phyloP scores from a whole-genome alignment of 2,113 vertebrate genomes.

The Bucco capensis region DNA sequence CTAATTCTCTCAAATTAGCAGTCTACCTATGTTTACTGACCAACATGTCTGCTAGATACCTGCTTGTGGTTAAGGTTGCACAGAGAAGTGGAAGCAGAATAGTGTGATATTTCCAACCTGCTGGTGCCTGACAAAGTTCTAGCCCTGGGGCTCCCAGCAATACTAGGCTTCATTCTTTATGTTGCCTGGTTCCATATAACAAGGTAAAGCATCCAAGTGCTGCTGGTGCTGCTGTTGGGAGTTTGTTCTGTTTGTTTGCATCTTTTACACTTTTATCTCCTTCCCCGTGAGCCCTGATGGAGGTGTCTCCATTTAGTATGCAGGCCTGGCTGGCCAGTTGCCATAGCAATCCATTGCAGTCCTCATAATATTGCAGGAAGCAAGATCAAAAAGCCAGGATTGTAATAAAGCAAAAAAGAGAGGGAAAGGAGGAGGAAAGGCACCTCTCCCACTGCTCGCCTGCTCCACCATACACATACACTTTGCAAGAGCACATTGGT shows the following conservation, averaged over 20 bases:
- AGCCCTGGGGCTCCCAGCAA: not conserved
- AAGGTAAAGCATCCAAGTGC: not conserved
- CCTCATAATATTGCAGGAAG: constrained; percentile 53
- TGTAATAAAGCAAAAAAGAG: not conserved
- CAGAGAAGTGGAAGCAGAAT: not conserved
- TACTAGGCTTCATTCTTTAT: not conserved
- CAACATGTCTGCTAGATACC: not conserved
- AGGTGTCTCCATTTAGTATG: constrained; percentile 66
- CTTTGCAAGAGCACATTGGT: not conserved
- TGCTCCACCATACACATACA: not conserved
- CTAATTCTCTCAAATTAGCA: constrained; percentile 39
- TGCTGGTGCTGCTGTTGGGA: not conserved
- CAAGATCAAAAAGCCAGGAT: constrained; percentile 56
- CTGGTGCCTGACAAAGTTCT: not conserved
- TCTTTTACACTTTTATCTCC: constrained; percentile 27
- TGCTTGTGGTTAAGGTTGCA: not conserved
- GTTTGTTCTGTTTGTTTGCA: constrained; percentile 3
- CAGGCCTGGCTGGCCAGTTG: constrained; percentile 71
- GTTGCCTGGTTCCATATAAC: not conserved
- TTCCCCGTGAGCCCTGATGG: not conserved
- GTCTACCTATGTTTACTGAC: constrained; percentile 1
- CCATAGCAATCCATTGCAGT: constrained; percentile 67
- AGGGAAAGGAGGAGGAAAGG: not conserved
- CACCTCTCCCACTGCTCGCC: not conserved
- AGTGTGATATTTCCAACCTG: not conserved